These are phyloP conservation scores for Montipora capricornis DNA, from an alignment of 64 coral and sea anemone species.

Conservation along the genomic window DNA sequence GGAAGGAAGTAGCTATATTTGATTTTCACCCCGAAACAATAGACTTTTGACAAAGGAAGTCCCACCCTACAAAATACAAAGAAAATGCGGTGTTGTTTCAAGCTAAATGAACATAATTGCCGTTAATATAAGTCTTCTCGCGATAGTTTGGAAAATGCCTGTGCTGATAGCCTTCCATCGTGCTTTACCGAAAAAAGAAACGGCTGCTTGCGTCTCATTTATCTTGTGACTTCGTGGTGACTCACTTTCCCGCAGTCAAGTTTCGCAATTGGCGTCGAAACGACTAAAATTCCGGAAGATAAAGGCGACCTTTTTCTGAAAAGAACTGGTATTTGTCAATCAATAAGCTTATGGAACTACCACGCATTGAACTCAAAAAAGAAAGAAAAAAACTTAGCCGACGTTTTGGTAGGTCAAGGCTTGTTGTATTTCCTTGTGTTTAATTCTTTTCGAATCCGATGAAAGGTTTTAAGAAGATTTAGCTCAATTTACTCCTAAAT, in stretches of 20 bases:
- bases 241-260: background rate
- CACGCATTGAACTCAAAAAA: too few species aligned
- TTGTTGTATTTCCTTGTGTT: too few species aligned
- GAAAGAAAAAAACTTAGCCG: too few species aligned
- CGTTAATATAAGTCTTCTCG: too few species aligned
- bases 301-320: background rate
- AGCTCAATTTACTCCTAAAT: background rate
- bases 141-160: too few species aligned
- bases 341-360: background rate
- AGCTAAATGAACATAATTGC: background rate
- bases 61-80: conserved; percentile 17
- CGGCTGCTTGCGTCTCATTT: too few species aligned
- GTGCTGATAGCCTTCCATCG: too few species aligned
- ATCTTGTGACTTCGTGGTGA: too few species aligned
- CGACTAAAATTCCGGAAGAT: conserved; percentile 9
- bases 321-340: conserved; percentile 4
- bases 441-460: too few species aligned
- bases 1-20: conserved; percentile 34
- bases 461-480: background rate
- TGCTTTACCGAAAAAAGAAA: too few species aligned
- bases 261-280: conserved; percentile 1
- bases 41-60: conserved; percentile 9
- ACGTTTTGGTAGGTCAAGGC: too few species aligned
- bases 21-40: background rate
- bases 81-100: background rate